These are phyloP conservation scores for Geococcyx californianus DNA, from an alignment of 2,113 vertebrate genomes.

Conservation along the genomic window DNA sequence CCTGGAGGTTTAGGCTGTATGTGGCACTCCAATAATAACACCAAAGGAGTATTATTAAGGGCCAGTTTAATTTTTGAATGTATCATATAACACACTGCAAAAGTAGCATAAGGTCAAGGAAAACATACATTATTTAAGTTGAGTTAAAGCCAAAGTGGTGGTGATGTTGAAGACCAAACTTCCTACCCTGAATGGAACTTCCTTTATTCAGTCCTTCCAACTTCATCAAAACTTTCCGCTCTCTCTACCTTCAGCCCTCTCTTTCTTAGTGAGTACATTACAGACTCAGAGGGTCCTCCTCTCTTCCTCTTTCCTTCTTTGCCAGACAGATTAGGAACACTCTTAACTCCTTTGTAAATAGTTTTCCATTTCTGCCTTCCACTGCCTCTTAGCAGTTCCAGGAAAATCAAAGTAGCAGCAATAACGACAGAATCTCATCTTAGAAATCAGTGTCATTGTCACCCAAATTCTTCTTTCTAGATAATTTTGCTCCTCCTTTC, in stretches of 20 bases:
- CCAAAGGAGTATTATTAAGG: slow-evolving; percentile 21
- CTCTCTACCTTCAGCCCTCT: background rate
- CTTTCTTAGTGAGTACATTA: background rate
- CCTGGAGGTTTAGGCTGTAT: background rate
- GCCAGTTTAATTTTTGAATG: slow-evolving; percentile 7
- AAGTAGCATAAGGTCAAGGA: slow-evolving; percentile 59
- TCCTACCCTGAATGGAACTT: slow-evolving; percentile 41
- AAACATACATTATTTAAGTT: slow-evolving; percentile 62
- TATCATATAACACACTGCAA: slow-evolving; percentile 18
- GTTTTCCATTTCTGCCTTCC: background rate
- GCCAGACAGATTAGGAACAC: background rate
- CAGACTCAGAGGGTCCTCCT: background rate
- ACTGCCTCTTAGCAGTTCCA: background rate
- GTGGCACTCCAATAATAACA: slow-evolving; percentile 48
- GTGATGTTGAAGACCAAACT: slow-evolving; percentile 30
- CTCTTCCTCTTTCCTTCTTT: background rate
- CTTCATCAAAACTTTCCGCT: slow-evolving; percentile 38
- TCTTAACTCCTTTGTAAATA: background rate
- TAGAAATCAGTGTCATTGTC: background rate
- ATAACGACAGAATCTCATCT: background rate
- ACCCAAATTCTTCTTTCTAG: background rate
- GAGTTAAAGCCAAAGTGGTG: slow-evolving; percentile 38
- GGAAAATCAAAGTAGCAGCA: background rate
- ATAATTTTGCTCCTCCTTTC: background rate
- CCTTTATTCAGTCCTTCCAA: slow-evolving; percentile 39